Conservation (phyloP, 1,140 invertebrate species). For the Zaprionus lachaisei region DNA sequence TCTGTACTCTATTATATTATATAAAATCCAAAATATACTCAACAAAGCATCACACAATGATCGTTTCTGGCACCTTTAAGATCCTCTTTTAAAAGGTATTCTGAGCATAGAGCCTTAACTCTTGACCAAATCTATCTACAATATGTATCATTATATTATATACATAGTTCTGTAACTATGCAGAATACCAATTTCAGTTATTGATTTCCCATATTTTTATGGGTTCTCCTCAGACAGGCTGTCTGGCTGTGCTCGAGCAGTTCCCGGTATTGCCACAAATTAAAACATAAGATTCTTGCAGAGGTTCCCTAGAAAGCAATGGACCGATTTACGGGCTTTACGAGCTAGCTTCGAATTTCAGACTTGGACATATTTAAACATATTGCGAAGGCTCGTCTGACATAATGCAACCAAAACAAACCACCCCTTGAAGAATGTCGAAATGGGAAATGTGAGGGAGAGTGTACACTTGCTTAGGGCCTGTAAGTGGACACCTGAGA, state of each 20-base stretch:
- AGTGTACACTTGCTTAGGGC: conserved; percentile 11
- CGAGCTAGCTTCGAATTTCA: conserved; percentile 55
- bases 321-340: not conserved
- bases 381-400: conserved; percentile 40
- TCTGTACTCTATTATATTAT: too few relatives aligned
- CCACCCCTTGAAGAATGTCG: conserved; percentile 54
- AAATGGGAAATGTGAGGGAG: conserved; percentile 13
- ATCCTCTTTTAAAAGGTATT: too few relatives aligned
- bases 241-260: conserved; percentile 33
- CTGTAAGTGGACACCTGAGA: conserved; percentile 75
- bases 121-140: not conserved
- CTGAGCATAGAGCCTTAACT: too few relatives aligned
- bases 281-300: conserved; percentile 43
- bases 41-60: too few relatives aligned
- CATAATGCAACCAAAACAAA: conserved; percentile 75
- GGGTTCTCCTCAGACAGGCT: conserved; percentile 47
- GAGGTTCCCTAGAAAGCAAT: conserved; percentile 52
- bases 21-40: too few relatives aligned
- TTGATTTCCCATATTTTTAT: not conserved
- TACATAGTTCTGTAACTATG: not conserved
- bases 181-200: not conserved
- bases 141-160: not conserved
- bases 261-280: conserved; percentile 60
- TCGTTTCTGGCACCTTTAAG: too few relatives aligned
- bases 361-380: conserved; percentile 35